Base-by-base conservation (phyloP, 2,113 vertebrate species). In the Morone saxatilis region DNA sequence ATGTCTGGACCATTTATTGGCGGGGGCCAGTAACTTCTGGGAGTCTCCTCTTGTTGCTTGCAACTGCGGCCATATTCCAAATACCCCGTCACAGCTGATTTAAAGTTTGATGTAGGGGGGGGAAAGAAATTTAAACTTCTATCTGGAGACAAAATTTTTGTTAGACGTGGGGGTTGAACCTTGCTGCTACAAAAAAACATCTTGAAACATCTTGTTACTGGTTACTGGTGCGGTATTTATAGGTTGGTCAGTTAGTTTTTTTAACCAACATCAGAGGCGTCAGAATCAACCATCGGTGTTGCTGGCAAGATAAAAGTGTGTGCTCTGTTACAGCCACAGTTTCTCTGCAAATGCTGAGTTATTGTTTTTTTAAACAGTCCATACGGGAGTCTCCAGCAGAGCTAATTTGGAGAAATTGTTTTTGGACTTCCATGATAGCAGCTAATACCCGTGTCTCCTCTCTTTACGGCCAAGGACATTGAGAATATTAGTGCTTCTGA, bases 401-500 rank as follows among this genome's bases (percentile, higher is more conserved):
- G 19, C 7, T 61, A 43, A 67, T 78, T 76, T 62, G 3, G 9
- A 60, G 19, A 13, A 25, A 56, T 50, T 16, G 20, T 45, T 71
- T 76, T 62, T n/a, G 16, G 12, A 1, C 20, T 68, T 74, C 78
- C 16, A 9, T 16, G n/a, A 67, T 66, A 10, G 5, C 61, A 61
- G 16, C 43, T 45, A 67, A 72, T 7, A 6, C 11, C 67, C 5
- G 16, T 54, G 4, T 53, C 45, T 48, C 50, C 45, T 72, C 40
- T 80, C 19, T 53, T 56, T 72, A 45, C 9, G 41, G 36, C 48
- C 45, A 79, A 41, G 43, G 65, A 31, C 71, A 51, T 45, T 53
- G 38, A 67, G 43, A n/a, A 61, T 31, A 62, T 48, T 69, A 48
- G 74, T 63, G 20, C 38, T 6, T 78, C 47, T 68, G 61, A 80